Percentiles rank a stretch among this genome's conserved stretches.
Evolutionary conservation across 2,888 invertebrate genomes (phyloP).

Genomic region (Prionchulus punctatus): DNA sequence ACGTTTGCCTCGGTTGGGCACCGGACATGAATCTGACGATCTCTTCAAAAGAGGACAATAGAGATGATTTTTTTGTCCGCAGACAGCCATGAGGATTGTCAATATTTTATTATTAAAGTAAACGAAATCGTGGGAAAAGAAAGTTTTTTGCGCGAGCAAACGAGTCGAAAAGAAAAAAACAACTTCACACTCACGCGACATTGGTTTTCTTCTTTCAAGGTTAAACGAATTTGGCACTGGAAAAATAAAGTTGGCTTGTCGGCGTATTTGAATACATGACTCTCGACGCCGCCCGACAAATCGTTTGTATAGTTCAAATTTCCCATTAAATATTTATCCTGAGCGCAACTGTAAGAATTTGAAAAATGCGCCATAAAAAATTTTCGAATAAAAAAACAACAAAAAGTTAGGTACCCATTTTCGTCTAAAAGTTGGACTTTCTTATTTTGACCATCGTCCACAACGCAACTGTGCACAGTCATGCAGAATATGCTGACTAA

Average conservation of each 20-base stretch:
- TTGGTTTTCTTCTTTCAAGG: constrained; percentile 17
- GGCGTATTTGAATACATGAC: constrained; percentile 24
- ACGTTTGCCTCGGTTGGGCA: constrained; percentile 21
- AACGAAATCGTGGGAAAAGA: background rate
- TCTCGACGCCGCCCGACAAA: constrained; percentile 7
- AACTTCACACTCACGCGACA: too few species aligned
- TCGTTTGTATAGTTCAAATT: constrained; percentile 24
- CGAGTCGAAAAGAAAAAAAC: too few species aligned
- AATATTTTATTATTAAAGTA: background rate
- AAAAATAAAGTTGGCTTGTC: constrained; percentile 25
- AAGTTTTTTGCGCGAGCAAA: background rate
- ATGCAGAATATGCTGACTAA: constrained; percentile 22
- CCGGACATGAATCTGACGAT: constrained; percentile 21
- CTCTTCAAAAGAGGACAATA: constrained; percentile 13
- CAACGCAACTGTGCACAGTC: constrained; percentile 24
- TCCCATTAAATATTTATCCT: constrained; percentile 22
- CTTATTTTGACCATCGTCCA: constrained; percentile 22
- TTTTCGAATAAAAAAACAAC: background rate
- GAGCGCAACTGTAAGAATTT: constrained; percentile 18
- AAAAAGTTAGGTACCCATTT: constrained; percentile 15
- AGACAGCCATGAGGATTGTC: background rate
- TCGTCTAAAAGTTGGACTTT: constrained; percentile 25
- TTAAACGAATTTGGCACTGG: constrained; percentile 24
- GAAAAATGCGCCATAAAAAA: background rate
- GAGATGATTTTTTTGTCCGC: background rate